Base-by-base conservation (phyloP, 2,113 vertebrate species). In the Calyptomena viridis region DNA sequence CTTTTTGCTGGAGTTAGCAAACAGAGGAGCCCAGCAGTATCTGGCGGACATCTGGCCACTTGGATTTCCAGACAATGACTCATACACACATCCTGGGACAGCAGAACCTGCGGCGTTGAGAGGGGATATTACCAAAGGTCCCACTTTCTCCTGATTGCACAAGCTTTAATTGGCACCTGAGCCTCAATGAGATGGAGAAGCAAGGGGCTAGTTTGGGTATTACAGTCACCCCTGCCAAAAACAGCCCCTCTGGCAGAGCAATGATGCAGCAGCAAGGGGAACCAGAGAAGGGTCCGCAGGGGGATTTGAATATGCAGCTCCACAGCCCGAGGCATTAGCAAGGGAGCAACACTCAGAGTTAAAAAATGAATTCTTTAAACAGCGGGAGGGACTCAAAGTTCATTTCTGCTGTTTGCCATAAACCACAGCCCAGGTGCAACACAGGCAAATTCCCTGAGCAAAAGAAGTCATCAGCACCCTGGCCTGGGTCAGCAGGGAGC, bases 21-120 rank as follows among this genome's bases (percentile, higher is more conserved):
- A 33, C 50, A 13, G 8, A 64, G 59, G 55, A 78, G 92, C 8
- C 47, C 79, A 3, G 76, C 73, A 3, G 81, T 4, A 66, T 93
- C 94, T 83, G 93, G 95, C 11, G 42, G 75, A 93, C 94, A 93
- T 91, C 93, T 94, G 96, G 96, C 93, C 84, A 91, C 64, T 92
- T 60, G 80, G 77, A 97, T 97, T 95, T 94, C 89, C 93, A 95
- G 96, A 95, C 94, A 94, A 13, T 95, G 95, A 94, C 94, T 96
- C 94, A 93, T 5, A 18, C 75, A 56, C 72, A 4, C 85, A 81
- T 93, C 87, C 95, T 67, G 84, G 87, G 96, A 92, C 78, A 67
- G 90, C 87, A 52, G 63, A 74, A 87, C 71, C 92, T 80, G 82
- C 44, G 3, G 94, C 76, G 21, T 4, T 8, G 27, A 33, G 66